Evolutionary conservation across 2,113 vertebrate genomes (phyloP), one percentile per base, ranked within the genome.

Genomic region (Sylvicapra grimmia): DNA sequence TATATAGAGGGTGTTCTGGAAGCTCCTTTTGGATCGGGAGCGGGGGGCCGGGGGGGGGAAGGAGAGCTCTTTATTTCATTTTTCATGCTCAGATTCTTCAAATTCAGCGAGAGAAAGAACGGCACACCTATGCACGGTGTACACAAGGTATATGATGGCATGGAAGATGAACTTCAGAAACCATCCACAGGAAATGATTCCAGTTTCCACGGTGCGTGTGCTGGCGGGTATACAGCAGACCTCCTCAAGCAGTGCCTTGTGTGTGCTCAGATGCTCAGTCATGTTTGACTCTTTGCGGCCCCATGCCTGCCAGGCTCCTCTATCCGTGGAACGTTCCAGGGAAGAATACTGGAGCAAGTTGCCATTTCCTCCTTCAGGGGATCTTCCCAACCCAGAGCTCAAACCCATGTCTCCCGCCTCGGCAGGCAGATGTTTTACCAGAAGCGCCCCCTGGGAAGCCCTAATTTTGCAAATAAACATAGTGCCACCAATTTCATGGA

Each of bases 51-150:
- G 4, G 40, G 40, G 40, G 40, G 16, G 53, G 36, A 56, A 86
- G 63, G 11, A 36, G 47, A 92, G 4, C 10, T 94, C 21, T 77
- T 11, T 4, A 58, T 47, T 11, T 65, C 61, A 6, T 16, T 61
- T 3, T 3, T 54, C 25, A 36, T 31, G 11, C 33, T 15, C 8
- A 75, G 23, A 6, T 8, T 93, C 54, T 93, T 47, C 56, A 61
- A 54, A 8, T 36, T 61, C 13, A 51, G 49, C 2, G 31, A 61
- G 16, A 79, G 3, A 36, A 77, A 36, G 15, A 8, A 11, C n/a
- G 10, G 3, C 21, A 56, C 82, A 2, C 31, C 16, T 1, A 27
- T 16, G 4, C 21, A 3, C 2, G 12, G 18, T 19, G 1, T 12
- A 2, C 2, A 6, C 3, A 58, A 56, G 58, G 23, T 18, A 23